Evolutionary conservation across 2,888 invertebrate species (phyloP), one percentile per base, ranked within the genome.

Genomic region (Brachyptera putata): DNA sequence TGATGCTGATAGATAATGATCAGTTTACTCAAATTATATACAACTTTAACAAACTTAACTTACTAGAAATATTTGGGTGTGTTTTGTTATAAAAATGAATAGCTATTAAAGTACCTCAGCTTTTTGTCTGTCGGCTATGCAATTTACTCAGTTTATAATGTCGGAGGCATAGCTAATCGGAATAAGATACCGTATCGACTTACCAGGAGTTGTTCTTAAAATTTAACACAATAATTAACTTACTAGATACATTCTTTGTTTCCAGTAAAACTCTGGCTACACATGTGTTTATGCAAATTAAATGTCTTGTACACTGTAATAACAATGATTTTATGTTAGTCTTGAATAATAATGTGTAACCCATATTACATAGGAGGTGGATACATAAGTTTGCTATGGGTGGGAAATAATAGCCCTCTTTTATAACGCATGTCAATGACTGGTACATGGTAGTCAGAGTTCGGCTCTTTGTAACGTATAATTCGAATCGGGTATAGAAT

Each of bases 241-340:
- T 36, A 18, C 34, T 22, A 43, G 43, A 43, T 30, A 18, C 46
- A 53, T 53, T 36, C 18, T 50, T 26, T 18, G 3, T 30, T 18
- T 53, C 18, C 14, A 34, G 21, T 36, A 30, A 2, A 57, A 50
- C 26, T 41, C 26, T 18, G n/a, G n/a, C n/a, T n/a, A 14, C 39
- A 16, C 48, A 14, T 53, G 57, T 50, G 25, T 49, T 57, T 53
- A 61, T 61, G 57, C 53, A 61, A 55, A 61, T 61, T n/a, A 48
- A 49, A 48, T 48, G 50, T 50, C 50, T 39, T 30, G 18, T n/a
- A n/a, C n/a, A n/a, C n/a, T 57, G 39, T 60, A 56, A 62, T 62
- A 43, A 62, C 37, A 25, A 57, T 62, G 57, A 60, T 62, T 36
- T 30, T 39, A 30, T 26, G n/a, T 50, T 18, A 3, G 34, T 34